Conservation (phyloP, 1,140 invertebrate genomes). For the Adelges cooleyi region DNA sequence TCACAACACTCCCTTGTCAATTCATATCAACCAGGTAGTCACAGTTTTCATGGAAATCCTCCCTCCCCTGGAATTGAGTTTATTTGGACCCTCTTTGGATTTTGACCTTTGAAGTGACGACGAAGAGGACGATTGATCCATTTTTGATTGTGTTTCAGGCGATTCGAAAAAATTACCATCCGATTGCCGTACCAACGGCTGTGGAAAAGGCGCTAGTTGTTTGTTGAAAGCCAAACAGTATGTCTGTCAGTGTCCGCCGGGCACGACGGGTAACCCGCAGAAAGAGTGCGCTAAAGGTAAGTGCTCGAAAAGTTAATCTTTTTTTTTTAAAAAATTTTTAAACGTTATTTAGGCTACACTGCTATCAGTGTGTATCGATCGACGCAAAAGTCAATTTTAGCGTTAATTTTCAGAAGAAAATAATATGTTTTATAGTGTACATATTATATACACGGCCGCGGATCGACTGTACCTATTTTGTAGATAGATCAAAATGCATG, state of each 20-base stretch:
- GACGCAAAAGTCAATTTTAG: background rate
- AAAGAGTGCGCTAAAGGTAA: conserved; percentile 68
- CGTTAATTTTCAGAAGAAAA: background rate
- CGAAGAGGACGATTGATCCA: background rate
- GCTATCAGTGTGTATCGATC: background rate
- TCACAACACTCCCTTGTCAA: too few relatives aligned
- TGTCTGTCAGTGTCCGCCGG: conserved; percentile 65
- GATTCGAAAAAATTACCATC: conserved; percentile 49
- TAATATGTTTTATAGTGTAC: background rate
- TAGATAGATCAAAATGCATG: conserved; percentile 13
- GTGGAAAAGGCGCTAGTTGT: conserved; percentile 73
- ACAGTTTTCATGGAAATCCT: too few relatives aligned
- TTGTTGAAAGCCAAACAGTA: conserved; percentile 50
- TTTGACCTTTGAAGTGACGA: too few relatives aligned
- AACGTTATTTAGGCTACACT: too few relatives aligned
- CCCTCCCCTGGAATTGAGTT: too few relatives aligned
- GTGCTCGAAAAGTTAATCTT: conserved; percentile 38
- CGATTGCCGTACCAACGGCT: conserved; percentile 70
- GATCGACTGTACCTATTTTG: background rate
- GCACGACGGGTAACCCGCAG: conserved; percentile 59
- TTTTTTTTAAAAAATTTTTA: too few relatives aligned
- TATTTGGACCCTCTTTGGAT: too few relatives aligned
- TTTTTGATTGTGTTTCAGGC: conserved; percentile 42
- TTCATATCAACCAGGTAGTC: too few relatives aligned
- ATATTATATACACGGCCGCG: background rate